These are phyloP conservation scores for Cephalopterus ornatus DNA, from an alignment of 2,113 vertebrate species.

Conservation along the genomic window DNA sequence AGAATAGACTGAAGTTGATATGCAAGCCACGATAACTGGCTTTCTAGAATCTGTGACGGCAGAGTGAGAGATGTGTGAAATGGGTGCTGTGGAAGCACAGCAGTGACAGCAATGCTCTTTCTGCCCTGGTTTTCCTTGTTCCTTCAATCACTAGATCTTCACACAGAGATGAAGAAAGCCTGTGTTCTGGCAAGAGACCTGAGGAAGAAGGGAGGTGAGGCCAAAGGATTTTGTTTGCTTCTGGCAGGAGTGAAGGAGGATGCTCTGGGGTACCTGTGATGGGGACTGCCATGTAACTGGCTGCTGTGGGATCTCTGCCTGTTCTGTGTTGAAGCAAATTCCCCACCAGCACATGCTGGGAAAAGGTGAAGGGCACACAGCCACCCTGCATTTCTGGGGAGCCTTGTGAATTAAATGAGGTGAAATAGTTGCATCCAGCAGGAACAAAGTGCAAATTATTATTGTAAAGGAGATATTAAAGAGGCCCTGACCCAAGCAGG, in stretches of 20 bases:
- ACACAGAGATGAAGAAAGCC: accelerated
- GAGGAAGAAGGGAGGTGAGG: neutral
- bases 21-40: neutral
- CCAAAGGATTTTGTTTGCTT: neutral
- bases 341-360: accelerated
- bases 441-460: neutral
- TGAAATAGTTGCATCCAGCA: neutral
- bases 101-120: neutral
- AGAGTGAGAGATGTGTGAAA: neutral
- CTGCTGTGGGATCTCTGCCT: neutral
- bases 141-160: neutral
- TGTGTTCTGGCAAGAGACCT: neutral
- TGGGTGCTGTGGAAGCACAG: neutral
- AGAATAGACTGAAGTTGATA: neutral
- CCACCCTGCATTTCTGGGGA: accelerated
- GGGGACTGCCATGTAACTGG: neutral
- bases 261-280: neutral
- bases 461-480: neutral
- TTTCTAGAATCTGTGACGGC: neutral
- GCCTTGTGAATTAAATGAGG: neutral
- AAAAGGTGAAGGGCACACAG: neutral
- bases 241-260: neutral
- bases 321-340: neutral
- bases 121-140: neutral
- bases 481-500: accelerated